These are phyloP conservation scores for Gymnopithys bicolor DNA, from an alignment of 2,797 vertebrate genomes.

Conservation along the genomic window DNA sequence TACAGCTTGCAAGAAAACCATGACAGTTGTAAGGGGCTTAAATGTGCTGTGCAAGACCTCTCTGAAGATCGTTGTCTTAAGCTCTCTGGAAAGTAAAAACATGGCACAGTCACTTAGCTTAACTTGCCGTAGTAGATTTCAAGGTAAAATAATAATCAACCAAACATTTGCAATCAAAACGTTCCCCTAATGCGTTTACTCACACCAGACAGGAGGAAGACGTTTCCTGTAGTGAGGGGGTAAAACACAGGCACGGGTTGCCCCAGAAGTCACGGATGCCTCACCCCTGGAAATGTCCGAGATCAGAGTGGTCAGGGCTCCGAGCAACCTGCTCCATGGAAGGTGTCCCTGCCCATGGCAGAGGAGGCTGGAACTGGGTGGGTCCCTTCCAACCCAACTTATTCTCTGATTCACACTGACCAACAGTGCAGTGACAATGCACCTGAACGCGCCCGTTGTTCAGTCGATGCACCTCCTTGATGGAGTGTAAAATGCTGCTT, in stretches of 20 bases:
- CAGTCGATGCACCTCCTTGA: too few species aligned
- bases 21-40: neutral
- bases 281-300: too few species aligned
- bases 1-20: neutral
- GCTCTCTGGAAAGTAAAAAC: neutral
- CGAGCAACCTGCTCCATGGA: too few species aligned
- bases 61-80: neutral
- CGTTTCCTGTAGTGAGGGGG: accelerated
- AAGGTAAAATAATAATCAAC: neutral
- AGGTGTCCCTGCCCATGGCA: neutral
- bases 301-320: neutral
- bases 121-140: neutral
- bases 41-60: neutral
- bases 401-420: neutral
- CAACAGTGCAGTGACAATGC: accelerated
- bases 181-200: neutral
- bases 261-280: neutral
- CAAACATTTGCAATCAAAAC: neutral
- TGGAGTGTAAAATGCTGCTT: accelerated
- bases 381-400: neutral
- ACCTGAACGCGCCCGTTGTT: accelerated
- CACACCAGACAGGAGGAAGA: too few species aligned
- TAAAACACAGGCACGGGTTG: neutral
- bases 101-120: neutral
- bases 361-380: neutral